Evolutionary conservation across 2,113 vertebrate genomes (phyloP).

Genomic region (Papio anubis): DNA sequence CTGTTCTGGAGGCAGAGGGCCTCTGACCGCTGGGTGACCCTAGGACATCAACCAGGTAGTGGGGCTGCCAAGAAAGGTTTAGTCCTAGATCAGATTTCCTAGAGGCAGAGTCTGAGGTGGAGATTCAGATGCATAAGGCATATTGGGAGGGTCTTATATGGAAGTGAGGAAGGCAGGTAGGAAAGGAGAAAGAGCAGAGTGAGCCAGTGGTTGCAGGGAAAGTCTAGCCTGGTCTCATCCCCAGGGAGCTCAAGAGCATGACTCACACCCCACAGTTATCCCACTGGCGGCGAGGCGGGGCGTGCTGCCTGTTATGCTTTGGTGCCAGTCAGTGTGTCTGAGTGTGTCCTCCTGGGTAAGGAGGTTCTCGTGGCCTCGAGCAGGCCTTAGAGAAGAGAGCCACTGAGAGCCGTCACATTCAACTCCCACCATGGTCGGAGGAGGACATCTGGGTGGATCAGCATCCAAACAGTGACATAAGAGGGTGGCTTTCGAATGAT

Average conservation of each 20-base stretch:
- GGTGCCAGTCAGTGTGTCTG: too few species aligned
- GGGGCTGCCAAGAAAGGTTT: neutral
- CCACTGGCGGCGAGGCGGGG: too few species aligned
- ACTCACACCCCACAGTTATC: neutral
- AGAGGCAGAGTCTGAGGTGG: neutral
- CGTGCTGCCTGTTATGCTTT: neutral
- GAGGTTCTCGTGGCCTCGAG: neutral
- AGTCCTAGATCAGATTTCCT: neutral
- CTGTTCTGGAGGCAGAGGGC: neutral
- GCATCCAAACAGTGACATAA: neutral
- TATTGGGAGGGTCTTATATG: neutral
- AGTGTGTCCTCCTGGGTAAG: neutral
- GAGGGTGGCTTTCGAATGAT: neutral
- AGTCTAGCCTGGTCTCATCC: neutral
- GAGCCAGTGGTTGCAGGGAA: too few species aligned
- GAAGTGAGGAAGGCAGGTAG: neutral
- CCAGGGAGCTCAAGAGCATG: neutral
- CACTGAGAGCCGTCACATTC: neutral
- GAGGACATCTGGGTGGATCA: neutral
- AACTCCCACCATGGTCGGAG: neutral
- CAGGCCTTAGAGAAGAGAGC: neutral
- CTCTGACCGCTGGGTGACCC: too few species aligned
- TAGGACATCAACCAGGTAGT: neutral
- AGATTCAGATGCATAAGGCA: neutral
- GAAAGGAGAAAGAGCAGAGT: neutral